Evolutionary conservation across 2,888 invertebrate species (phyloP).

Genomic region (Automeris io): DNA sequence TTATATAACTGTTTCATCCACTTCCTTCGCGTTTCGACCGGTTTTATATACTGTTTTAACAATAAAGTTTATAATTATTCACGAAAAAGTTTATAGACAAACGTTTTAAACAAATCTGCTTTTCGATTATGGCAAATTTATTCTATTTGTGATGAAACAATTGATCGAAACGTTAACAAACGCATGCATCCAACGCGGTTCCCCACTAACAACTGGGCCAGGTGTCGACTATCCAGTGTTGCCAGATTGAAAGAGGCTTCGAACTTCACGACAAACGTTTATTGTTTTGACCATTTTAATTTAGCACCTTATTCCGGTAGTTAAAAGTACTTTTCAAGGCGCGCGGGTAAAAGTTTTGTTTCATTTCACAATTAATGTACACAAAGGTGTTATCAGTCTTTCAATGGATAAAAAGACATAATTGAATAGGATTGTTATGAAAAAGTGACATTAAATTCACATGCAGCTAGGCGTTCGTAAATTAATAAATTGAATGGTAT

Average conservation of each 20-base stretch:
- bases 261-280: conserved; percentile 2
- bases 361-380: conserved; percentile 26
- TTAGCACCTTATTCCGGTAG: background rate
- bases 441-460: conserved; percentile 31
- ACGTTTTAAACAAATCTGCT: conserved; percentile 8
- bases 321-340: background rate
- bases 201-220: conserved; percentile 15
- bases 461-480: conserved; percentile 10
- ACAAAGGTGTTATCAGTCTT: conserved; percentile 45
- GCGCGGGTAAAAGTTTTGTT: conserved; percentile 14
- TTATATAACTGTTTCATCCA: conserved; percentile 13
- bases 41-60: conserved; percentile 2
- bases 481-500: background rate
- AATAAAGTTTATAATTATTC: background rate
- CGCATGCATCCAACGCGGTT: conserved; percentile 12
- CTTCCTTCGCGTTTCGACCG: conserved; percentile 3
- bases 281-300: background rate
- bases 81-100: conserved; percentile 6
- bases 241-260: conserved; percentile 9
- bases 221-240: conserved; percentile 7
- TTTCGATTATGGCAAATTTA: conserved; percentile 6
- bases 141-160: conserved; percentile 2
- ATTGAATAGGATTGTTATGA: conserved; percentile 34
- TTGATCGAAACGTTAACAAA: background rate
- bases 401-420: conserved; percentile 38